Base-by-base conservation (phyloP, 2,888 invertebrate species). In the Atrina japonica region DNA sequence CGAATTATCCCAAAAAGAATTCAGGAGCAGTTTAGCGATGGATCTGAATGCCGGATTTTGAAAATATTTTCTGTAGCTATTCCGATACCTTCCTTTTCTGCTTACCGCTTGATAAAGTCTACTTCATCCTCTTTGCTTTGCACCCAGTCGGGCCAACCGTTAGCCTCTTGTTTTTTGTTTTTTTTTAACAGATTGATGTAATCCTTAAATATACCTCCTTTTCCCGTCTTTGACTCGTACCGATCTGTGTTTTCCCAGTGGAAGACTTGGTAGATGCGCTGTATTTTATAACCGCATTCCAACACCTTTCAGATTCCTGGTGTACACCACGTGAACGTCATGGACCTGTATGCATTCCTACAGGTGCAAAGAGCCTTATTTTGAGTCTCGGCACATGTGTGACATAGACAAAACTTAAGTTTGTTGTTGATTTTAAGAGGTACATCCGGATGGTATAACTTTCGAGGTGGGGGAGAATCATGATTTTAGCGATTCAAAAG, bases 291-390 rank as follows among this genome's bases (percentile, higher is more conserved):
- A 0, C 87, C 88, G 27, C 74, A 72, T 60, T 76, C 35, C 0
- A 87, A 29, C 3, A 89, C 90, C 69, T 81, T 83, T 30, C 77
- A 27, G n/a, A n/a, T n/a, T n/a, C n/a, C n/a, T n/a, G n/a, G n/a
- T n/a, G n/a, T n/a, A n/a, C n/a, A n/a, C n/a, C 0, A 91, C 52
- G 72, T 35, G 7, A 30, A 30, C 16, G 40, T 56, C 18, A 56
- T 30, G n/a, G 9, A 25, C 9, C 66, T 27, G 3, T 66, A 35
- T 18, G 27, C 43, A n/a, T 55, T 21, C 9, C 27, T 3, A 35
- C 56, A 40, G 21, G n/a, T 30, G 18, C 56, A 56, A 35, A 14
- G 30, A 9, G 11, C 16, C 30, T 56, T 30, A 11, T 14, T 35
- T 14, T 35, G 11, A 14, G n/a, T 1, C 18, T 56, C 56, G 27